Percentiles rank a stretch among this genome's conserved stretches.
Conservation (phyloP, 2,888 invertebrate species). For the Arctia plantaginis region DNA sequence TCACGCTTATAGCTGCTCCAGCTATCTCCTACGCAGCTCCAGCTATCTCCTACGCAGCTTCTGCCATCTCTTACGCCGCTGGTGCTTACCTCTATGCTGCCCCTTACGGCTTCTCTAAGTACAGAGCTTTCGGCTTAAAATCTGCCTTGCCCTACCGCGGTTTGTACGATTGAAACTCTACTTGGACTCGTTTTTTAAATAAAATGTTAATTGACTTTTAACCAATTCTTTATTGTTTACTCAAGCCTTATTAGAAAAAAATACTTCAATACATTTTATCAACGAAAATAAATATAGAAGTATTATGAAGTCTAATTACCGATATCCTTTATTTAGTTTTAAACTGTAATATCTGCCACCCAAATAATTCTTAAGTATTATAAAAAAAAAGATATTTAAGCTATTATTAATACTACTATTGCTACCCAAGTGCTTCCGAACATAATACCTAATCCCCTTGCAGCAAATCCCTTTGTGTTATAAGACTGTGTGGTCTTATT, state of each 20-base stretch:
- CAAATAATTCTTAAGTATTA: background rate
- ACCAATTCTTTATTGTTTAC: conserved; percentile 9
- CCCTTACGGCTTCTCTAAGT: conserved; percentile 19
- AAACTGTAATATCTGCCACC: background rate
- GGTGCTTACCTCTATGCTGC: too few relatives aligned
- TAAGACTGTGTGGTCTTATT: background rate
- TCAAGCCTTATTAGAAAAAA: background rate
- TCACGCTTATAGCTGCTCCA: conserved; percentile 61
- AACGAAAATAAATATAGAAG: background rate
- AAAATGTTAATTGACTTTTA: conserved; percentile 34
- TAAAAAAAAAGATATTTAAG: background rate
- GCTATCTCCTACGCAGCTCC: conserved; percentile 39
- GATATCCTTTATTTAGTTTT: too few relatives aligned
- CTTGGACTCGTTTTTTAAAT: conserved; percentile 34
- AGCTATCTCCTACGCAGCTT: conserved; percentile 35
- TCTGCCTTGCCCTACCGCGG: conserved; percentile 48
- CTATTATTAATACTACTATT: background rate
- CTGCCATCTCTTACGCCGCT: conserved; percentile 41
- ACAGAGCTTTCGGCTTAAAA: conserved; percentile 34
- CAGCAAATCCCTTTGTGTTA: background rate
- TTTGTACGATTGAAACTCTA: conserved; percentile 41
- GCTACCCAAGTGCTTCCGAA: background rate
- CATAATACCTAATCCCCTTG: background rate
- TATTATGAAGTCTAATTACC: too few relatives aligned
- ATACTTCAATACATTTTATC: background rate